A percentile compares a stretch with the other conserved stretches of the same genome.
phyloP scores from a whole-genome alignment of 64 coral and sea anemone genomes.

The Montipora capricornis region DNA sequence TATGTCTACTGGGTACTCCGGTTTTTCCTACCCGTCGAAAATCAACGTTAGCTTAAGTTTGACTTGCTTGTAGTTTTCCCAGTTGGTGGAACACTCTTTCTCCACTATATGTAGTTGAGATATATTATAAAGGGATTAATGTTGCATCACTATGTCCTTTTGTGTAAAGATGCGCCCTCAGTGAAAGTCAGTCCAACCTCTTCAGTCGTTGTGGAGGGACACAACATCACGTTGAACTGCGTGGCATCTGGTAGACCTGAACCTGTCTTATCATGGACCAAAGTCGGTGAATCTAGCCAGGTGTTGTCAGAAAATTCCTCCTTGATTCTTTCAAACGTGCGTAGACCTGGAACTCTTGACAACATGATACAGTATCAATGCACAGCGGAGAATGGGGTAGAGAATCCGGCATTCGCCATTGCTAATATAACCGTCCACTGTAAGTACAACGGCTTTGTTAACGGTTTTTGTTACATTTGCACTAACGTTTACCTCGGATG shows the following conservation, averaged over 20 bases:
- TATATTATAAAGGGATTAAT: too few species aligned
- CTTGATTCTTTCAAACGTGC: not conserved
- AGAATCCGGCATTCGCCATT: not conserved
- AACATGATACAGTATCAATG: slow-evolving; percentile 25
- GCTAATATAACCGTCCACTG: slow-evolving; percentile 5
- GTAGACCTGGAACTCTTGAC: slow-evolving; percentile 9
- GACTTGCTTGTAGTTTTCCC: too few species aligned
- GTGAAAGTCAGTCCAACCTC: not conserved
- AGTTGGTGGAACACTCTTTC: too few species aligned
- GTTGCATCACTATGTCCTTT: too few species aligned
- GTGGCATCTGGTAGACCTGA: not conserved
- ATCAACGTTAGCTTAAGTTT: too few species aligned
- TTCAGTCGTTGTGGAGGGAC: not conserved
- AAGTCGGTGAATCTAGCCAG: not conserved
- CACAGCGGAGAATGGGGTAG: slow-evolving; percentile 28
- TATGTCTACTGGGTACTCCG: too few species aligned
- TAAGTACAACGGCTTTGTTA: not conserved
- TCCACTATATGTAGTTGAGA: too few species aligned
- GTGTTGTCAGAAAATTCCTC: not conserved
- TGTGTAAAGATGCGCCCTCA: not conserved
- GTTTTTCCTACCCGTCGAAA: too few species aligned
- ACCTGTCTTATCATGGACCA: not conserved
- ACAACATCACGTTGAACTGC: not conserved
- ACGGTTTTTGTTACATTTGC: too few species aligned
- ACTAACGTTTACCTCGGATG: too few species aligned